Percentiles rank a stretch among this genome's conserved stretches.
phyloP scores from a whole-genome alignment of 1,140 invertebrate species.

The Danaus plexippus region DNA sequence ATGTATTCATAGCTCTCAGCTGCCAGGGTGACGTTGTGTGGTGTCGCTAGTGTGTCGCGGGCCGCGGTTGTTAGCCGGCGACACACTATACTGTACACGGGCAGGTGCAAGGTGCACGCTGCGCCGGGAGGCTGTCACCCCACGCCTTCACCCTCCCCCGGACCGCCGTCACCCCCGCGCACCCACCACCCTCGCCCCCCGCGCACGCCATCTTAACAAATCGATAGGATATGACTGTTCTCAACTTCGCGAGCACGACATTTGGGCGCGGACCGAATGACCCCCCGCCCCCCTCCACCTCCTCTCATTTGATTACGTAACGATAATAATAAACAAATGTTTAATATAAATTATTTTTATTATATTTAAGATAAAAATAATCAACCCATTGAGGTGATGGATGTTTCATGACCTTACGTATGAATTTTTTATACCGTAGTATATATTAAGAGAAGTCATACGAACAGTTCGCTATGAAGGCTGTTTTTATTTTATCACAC shows the following conservation, averaged over 20 bases:
- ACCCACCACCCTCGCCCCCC: slow-evolving; percentile 37
- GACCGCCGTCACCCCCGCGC: slow-evolving; percentile 8
- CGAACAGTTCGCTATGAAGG: too few species aligned
- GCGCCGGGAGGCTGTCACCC: slow-evolving; percentile 51
- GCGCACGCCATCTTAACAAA: slow-evolving; percentile 75
- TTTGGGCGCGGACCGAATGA: slow-evolving; percentile 62
- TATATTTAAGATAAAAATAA: too few species aligned
- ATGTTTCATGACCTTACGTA: too few species aligned
- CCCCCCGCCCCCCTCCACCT: slow-evolving; percentile 25
- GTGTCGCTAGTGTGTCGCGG: slow-evolving; percentile 56
- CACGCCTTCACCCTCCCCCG: slow-evolving; percentile 39
- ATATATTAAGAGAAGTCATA: too few species aligned
- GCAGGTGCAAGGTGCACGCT: slow-evolving; percentile 63
- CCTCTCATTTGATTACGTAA: slow-evolving; percentile 39
- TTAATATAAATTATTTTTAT: too few species aligned
- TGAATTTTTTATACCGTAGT: too few species aligned
- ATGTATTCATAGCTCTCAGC: too few species aligned
- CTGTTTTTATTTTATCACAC: too few species aligned
- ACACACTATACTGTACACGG: slow-evolving; percentile 25
- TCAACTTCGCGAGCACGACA: slow-evolving; percentile 66
- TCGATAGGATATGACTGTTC: slow-evolving; percentile 74
- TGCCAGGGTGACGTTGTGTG: slow-evolving; percentile 14
- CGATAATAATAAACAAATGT: slow-evolving; percentile 20
- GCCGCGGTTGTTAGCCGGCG: slow-evolving; percentile 29
- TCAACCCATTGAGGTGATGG: too few species aligned